Evolutionary conservation across 2,888 invertebrate genomes (phyloP).

Genomic region (Macaria notata): DNA sequence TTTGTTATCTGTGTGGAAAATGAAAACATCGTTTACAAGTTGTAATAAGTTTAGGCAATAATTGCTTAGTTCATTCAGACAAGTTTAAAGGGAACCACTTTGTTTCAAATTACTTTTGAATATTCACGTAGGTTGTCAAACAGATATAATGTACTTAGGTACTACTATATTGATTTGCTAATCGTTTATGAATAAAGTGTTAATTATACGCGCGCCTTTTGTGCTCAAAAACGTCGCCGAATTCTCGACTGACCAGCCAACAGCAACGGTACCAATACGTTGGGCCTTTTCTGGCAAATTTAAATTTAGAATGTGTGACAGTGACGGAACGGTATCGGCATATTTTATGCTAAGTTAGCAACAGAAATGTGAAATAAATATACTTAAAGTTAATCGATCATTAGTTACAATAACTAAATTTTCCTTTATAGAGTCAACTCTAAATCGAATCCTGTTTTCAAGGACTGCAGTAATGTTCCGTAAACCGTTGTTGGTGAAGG

Average conservation of each 20-base stretch:
- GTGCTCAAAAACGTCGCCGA: constrained; percentile 21
- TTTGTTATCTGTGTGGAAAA: neutral
- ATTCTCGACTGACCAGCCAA: constrained; percentile 16
- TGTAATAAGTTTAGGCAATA: no score
- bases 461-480: constrained; percentile 71
- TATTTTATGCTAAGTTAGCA: constrained; percentile 20
- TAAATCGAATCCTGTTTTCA: constrained; percentile 66
- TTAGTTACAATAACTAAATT: constrained; percentile 15
- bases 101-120: no score
- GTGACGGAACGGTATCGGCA: constrained; percentile 31
- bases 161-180: neutral
- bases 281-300: constrained; percentile 30
- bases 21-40: no score
- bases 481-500: constrained; percentile 69
- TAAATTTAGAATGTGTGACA: constrained; percentile 34
- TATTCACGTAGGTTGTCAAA: no score
- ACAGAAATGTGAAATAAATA: neutral
- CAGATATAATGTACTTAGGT: no score
- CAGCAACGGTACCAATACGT: constrained; percentile 30
- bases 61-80: no score
- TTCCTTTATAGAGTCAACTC: constrained; percentile 32
- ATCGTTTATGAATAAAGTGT: constrained; percentile 8
- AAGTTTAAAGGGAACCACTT: no score
- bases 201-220: constrained; percentile 16
- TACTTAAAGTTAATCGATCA: constrained; percentile 9